A percentile compares a stretch with the other conserved stretches of the same genome.
These are phyloP conservation scores for Drosophila putrida DNA, from an alignment of 2,888 invertebrate genomes.

Conservation along the genomic window DNA sequence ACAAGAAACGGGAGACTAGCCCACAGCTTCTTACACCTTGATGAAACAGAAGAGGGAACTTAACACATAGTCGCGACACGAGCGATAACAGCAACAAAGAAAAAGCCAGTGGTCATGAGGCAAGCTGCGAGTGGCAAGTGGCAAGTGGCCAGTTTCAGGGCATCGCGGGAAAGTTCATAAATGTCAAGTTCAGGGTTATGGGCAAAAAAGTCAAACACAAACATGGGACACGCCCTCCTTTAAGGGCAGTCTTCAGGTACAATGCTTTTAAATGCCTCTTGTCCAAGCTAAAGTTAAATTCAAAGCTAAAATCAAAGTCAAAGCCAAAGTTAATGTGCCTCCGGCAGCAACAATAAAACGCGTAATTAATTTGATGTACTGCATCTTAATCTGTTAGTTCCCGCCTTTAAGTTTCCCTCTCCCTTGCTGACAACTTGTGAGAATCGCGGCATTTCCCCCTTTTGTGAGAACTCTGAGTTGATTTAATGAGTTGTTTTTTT, in stretches of 20 bases:
- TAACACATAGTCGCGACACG: constrained; percentile 68
- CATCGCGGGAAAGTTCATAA: constrained; percentile 59
- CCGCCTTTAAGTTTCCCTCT: constrained; percentile 3
- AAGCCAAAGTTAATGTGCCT: constrained; percentile 39
- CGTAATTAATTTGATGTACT: constrained; percentile 72
- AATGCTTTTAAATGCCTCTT: constrained; percentile 39
- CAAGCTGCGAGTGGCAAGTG: constrained; percentile 16
- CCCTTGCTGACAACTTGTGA: constrained; percentile 50
- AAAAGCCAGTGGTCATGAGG: constrained; percentile 20
- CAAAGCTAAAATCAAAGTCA: constrained; percentile 2
- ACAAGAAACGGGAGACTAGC: constrained; percentile 16
- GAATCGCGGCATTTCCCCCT: constrained; percentile 35
- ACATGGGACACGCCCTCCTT: constrained; percentile 24
- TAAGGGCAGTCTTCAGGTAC: constrained; percentile 13
- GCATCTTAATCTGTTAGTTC: constrained; percentile 64
- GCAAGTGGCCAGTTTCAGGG: constrained; percentile 33
- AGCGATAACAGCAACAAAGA: constrained; percentile 40
- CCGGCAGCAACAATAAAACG: constrained; percentile 52
- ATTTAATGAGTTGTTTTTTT: constrained; percentile 62
- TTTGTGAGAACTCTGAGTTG: constrained; percentile 57
- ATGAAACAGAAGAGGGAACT: constrained; percentile 43
- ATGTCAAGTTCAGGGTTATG: constrained; percentile 77
- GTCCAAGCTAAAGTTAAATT: constrained; percentile 34
- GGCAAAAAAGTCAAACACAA: constrained; percentile 35
- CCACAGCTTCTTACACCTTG: constrained; percentile 29